Evolutionary conservation across 2,888 invertebrate species (phyloP), one percentile per base, ranked within the genome.

Genomic region (Rhamnusium bicolor): DNA sequence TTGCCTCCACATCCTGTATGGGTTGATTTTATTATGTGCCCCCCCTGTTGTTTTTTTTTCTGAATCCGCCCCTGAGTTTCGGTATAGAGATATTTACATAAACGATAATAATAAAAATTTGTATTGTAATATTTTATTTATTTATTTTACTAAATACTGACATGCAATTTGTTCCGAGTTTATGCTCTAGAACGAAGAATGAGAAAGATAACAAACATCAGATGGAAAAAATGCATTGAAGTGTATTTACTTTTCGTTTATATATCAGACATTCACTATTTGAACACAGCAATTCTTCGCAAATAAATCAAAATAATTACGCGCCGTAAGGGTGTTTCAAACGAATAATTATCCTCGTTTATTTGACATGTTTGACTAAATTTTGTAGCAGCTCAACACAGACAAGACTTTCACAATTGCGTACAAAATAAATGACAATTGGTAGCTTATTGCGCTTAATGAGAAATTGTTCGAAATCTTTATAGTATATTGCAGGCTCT

Each of bases 391-490:
- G 61, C 78, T 80, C 78, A 79, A 75, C 72, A 78, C 82, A 85
- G 85, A 86, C 85, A 85, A 86, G 85, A 81, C 84, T 80, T 81
- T 84, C 84, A 86, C 87, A 87, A 86, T 86, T 86, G 86, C 86
- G 85, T 85, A 83, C 81, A 84, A 86, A 87, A 87, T 85, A 87
- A 87, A 87, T 86, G 87, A 87, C 87, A 87, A 87, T 87, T 86
- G 86, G 86, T 83, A 85, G 85, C 86, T 86, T 85, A 85, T 86
- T 86, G 86, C 86, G 82, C 85, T 85, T 86, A 87, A 87, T 87
- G 87, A 87, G 87, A 87, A 87, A 87, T 87, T 87, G 87, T 87
- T 87, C 85, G 86, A 84, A 87, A 87, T 87, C 86, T 87, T 87
- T 87, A 86, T 85, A 83, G 81, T 82, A 81, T 80, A 80, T 81